phyloP scores from a whole-genome alignment of 2,888 invertebrate genomes.

The Cephonodes hylas region DNA sequence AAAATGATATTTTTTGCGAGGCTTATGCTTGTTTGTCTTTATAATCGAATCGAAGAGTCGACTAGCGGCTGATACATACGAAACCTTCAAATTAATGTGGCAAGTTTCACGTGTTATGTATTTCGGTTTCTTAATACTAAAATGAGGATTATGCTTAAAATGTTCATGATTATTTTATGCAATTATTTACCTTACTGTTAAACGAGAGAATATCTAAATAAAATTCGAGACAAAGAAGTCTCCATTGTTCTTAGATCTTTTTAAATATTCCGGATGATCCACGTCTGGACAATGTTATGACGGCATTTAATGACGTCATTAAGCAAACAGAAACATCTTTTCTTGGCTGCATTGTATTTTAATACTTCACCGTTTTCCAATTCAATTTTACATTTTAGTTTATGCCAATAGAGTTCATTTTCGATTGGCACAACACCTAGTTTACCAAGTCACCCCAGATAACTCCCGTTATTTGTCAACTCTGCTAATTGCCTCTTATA shows the following conservation, averaged over 20 bases:
- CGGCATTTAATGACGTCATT: conserved; percentile 67
- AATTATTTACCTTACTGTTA: background rate
- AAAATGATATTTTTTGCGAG: no score
- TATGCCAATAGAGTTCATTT: conserved; percentile 4
- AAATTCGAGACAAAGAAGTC: conserved; percentile 8
- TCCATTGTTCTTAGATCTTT: conserved; percentile 20
- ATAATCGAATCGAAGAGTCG: no score
- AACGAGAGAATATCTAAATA: background rate
- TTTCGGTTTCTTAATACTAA: no score
- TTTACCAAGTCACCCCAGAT: conserved; percentile 39
- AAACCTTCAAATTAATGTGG: no score
- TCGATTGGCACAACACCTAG: conserved; percentile 25
- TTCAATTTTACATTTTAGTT: conserved; percentile 21
- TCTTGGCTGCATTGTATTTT: conserved; percentile 56
- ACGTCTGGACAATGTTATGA: conserved; percentile 53
- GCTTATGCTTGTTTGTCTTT: no score
- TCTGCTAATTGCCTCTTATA: conserved; percentile 57
- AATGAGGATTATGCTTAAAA: no score
- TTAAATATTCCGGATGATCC: conserved; percentile 49
- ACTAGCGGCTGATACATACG: no score
- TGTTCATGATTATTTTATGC: no score
- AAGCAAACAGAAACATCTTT: conserved; percentile 62
- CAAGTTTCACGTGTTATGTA: no score
- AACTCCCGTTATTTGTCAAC: conserved; percentile 54
- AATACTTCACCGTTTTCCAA: conserved; percentile 22